Evolutionary conservation across 2,113 vertebrate species (phyloP).

Genomic region (Varanus salvator): DNA sequence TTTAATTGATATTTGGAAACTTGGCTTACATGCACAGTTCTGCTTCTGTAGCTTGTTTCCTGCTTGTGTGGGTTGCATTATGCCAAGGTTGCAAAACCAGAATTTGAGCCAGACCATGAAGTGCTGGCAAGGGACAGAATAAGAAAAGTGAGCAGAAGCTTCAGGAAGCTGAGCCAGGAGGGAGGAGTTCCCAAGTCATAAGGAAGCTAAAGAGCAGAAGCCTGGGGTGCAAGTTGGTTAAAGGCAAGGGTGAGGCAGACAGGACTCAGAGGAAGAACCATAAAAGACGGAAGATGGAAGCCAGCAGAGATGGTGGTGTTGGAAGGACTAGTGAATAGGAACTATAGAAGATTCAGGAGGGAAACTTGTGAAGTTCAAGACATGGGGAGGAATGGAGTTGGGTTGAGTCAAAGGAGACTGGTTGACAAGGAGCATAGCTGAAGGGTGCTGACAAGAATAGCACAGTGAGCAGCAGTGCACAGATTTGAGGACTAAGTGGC

Average conservation of each 20-base stretch:
- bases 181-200: neutral
- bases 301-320: neutral
- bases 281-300: neutral
- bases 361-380: neutral
- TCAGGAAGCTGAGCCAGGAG: neutral
- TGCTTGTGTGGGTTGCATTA: constrained; percentile 37
- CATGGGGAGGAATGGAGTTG: no score
- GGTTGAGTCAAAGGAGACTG: no score
- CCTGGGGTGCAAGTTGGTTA: neutral
- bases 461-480: no score
- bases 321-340: neutral
- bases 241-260: neutral
- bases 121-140: neutral
- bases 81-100: neutral
- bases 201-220: neutral
- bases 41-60: constrained; percentile 67
- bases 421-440: no score
- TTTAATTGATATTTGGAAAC: constrained; percentile 63
- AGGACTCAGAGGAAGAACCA: neutral
- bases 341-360: neutral
- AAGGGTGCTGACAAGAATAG: no score
- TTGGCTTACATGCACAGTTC: constrained; percentile 61
- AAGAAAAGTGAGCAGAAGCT: neutral
- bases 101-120: neutral
- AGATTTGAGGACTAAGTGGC: no score